Percentiles rank a stretch among this genome's conserved stretches.
Conservation (phyloP, 2,113 vertebrate species). For the Ptychochromis oligacanthus region DNA sequence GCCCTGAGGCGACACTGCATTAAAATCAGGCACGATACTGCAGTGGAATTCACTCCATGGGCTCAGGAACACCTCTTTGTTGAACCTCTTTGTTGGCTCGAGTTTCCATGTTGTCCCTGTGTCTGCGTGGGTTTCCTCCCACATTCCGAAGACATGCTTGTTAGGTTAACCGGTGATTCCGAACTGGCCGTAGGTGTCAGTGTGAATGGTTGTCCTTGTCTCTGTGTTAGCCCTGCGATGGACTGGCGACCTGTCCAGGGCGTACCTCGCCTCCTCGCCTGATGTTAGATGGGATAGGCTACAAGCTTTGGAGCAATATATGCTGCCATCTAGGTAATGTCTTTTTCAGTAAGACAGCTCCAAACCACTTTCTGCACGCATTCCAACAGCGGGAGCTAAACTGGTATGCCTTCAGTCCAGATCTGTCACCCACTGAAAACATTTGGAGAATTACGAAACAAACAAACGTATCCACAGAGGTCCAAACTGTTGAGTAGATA, state of each 20-base stretch:
- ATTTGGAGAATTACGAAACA: not conserved
- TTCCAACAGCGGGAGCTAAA: not conserved
- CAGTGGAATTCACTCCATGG: not conserved
- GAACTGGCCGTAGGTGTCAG: not conserved
- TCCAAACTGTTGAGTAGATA: not conserved
- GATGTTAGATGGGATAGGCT: not conserved
- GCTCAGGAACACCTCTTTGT: not conserved
- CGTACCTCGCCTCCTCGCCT: not conserved
- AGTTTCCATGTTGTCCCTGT: too few species aligned
- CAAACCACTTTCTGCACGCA: not conserved
- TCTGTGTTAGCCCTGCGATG: not conserved
- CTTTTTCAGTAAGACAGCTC: not conserved
- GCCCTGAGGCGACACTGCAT: not conserved
- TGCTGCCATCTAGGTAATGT: not conserved
- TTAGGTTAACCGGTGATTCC: not conserved
- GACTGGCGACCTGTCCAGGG: not conserved
- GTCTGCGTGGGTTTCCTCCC: not conserved
- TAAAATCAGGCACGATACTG: not conserved
- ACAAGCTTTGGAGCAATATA: not conserved
- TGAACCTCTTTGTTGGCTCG: too few species aligned
- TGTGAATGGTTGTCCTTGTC: rapidly evolving
- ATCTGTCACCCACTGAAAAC: not conserved
- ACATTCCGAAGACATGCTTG: not conserved
- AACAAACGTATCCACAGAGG: not conserved
- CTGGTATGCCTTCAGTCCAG: not conserved